These are phyloP conservation scores for Hydrochoerus hydrochaeris DNA, from an alignment of 2,113 vertebrate genomes.

Conservation along the genomic window DNA sequence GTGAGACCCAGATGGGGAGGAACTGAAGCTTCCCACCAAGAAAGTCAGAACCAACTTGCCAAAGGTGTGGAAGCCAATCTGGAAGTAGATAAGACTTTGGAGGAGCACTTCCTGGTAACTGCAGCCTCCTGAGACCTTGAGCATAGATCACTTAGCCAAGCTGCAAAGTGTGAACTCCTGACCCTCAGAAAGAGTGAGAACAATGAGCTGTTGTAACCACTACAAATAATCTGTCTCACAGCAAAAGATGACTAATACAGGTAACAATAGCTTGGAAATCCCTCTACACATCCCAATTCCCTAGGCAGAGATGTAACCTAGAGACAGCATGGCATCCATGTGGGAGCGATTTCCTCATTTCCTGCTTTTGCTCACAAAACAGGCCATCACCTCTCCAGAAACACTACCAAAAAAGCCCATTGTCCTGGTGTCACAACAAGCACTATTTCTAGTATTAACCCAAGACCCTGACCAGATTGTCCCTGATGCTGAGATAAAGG, in stretches of 20 bases:
- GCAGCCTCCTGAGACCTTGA: neutral
- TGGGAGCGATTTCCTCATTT: constrained; percentile 23
- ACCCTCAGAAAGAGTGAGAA: neutral
- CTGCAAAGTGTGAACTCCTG: neutral
- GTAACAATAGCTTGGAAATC: constrained; percentile 1
- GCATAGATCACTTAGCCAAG: neutral
- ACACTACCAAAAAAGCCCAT: neutral
- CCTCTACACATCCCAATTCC: neutral
- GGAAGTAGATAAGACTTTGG: neutral
- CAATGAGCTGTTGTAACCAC: neutral
- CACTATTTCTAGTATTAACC: constrained; percentile 2
- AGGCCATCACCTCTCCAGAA: neutral
- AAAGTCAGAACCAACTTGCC: neutral
- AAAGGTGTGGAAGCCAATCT: neutral
- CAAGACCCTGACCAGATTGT: neutral
- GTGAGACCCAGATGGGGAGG: neutral
- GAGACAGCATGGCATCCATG: neutral
- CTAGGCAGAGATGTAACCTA: neutral
- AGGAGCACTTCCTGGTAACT: neutral
- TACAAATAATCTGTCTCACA: neutral
- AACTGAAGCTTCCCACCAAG: neutral
- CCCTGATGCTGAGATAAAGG: neutral
- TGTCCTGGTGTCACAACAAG: neutral
- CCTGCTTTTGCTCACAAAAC: constrained; percentile 1
- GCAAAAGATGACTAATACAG: neutral